These are phyloP conservation scores for Colletes latitarsis DNA, from an alignment of 1,140 invertebrate species.

Conservation along the genomic window DNA sequence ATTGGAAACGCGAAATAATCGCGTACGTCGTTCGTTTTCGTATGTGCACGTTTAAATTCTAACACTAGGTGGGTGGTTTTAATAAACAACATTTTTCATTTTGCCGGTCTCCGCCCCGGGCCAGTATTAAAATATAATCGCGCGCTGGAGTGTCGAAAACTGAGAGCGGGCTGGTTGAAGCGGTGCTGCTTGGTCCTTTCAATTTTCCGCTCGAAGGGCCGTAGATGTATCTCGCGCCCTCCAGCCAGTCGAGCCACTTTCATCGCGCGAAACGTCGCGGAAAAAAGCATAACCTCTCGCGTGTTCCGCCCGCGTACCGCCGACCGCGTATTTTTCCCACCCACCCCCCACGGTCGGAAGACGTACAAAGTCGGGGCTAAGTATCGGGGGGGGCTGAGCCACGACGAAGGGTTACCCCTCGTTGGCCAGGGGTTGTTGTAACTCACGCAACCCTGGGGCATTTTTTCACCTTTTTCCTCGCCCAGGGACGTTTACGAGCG, in stretches of 20 bases:
- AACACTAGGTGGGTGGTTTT: too few relatives aligned
- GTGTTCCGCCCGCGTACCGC: conserved; percentile 27
- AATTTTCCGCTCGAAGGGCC: conserved; percentile 33
- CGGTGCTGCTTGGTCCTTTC: conserved; percentile 21
- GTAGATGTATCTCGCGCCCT: conserved; percentile 16
- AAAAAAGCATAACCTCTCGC: conserved; percentile 30
- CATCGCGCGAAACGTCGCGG: conserved; percentile 42
- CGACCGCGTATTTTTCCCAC: too few relatives aligned
- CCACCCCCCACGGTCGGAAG: background rate
- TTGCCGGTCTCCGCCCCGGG: too few relatives aligned
- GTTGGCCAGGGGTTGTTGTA: background rate
- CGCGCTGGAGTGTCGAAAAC: background rate
- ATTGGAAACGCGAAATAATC: too few relatives aligned
- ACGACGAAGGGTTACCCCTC: conserved; percentile 7
- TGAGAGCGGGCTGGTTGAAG: background rate
- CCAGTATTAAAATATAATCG: conserved; percentile 17
- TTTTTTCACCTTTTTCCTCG: background rate
- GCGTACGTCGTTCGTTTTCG: too few relatives aligned
- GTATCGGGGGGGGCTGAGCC: conserved; percentile 8
- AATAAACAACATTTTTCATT: too few relatives aligned
- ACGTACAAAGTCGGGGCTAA: conserved; percentile 43
- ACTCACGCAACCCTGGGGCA: conserved; percentile 10
- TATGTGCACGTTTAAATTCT: too few relatives aligned
- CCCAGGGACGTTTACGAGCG: conserved; percentile 40
- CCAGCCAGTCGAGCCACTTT: conserved; percentile 27